These are phyloP conservation scores for Digitonthophagus gazella DNA, from an alignment of 2,888 invertebrate genomes.

Conservation along the genomic window DNA sequence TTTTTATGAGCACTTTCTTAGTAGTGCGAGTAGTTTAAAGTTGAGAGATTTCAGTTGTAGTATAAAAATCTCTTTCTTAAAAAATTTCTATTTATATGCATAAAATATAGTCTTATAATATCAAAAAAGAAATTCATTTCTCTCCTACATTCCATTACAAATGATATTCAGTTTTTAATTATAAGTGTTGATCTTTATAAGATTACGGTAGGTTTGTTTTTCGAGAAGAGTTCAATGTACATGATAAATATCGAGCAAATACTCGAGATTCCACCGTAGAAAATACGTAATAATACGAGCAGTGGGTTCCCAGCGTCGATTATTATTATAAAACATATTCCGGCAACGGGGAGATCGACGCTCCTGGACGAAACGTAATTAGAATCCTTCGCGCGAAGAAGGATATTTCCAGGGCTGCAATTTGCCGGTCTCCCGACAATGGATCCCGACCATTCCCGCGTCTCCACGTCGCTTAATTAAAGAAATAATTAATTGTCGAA, in stretches of 20 bases:
- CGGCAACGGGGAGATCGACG: background rate
- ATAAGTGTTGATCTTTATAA: no score
- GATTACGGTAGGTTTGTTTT: no score
- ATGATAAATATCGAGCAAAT: background rate
- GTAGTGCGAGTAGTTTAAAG: no score
- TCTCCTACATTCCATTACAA: no score
- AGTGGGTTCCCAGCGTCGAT: background rate
- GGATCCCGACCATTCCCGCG: background rate
- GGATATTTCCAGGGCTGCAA: conserved; percentile 2
- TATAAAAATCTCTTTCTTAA: no score
- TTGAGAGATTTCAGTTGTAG: no score
- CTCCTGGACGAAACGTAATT: background rate
- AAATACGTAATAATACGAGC: background rate
- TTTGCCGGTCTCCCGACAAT: background rate
- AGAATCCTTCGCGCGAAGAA: conserved; percentile 1
- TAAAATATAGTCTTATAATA: no score
- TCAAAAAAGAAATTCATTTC: no score
- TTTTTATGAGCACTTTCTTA: conserved; percentile 8
- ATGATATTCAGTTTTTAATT: no score
- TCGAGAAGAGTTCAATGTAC: background rate
- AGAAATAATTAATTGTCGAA: conserved; percentile 18
- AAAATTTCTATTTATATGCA: no score
- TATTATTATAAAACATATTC: background rate
- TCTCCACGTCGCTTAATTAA: conserved; percentile 11
- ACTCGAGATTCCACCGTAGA: background rate